A percentile compares a stretch with the other conserved stretches of the same genome.
Evolutionary conservation across 2,888 invertebrate species (phyloP).

Genomic region (Quadriops clusia): DNA sequence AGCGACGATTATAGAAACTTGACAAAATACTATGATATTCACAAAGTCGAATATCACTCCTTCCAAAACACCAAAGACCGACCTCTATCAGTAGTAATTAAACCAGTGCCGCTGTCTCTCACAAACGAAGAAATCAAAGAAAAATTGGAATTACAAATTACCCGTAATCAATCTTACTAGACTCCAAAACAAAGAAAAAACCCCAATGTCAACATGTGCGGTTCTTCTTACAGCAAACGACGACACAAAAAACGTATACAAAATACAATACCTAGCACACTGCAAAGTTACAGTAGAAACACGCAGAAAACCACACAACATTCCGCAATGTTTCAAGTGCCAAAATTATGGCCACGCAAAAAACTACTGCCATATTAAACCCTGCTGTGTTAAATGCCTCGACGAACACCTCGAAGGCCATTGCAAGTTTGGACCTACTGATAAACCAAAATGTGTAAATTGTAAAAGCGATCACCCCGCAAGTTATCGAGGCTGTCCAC

Average conservation of each 20-base stretch:
- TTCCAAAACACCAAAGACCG: conserved; percentile 2
- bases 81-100: background rate
- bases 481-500: conserved; percentile 4
- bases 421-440: conserved; percentile 2
- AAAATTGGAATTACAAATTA: conserved; percentile 1
- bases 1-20: conserved; percentile 2
- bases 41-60: conserved; percentile 2
- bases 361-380: conserved; percentile 5
- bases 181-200: conserved; percentile 1
- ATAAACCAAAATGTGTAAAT: conserved; percentile 5
- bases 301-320: background rate
- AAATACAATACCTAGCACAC: conserved; percentile 1
- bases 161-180: conserved; percentile 2
- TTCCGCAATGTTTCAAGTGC: conserved; percentile 3
- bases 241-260: background rate
- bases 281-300: conserved; percentile 1
- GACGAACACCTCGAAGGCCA: conserved; percentile 2
- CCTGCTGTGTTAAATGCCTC: conserved; percentile 4
- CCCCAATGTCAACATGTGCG: background rate
- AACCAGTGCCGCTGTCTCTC: background rate
- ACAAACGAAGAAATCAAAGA: background rate
- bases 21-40: background rate
- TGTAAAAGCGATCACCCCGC: conserved; percentile 7
- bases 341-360: conserved; percentile 9
- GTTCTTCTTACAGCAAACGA: conserved; percentile 1